phyloP scores from a whole-genome alignment of 2,888 invertebrate genomes.

The Nemoura dubitans region DNA sequence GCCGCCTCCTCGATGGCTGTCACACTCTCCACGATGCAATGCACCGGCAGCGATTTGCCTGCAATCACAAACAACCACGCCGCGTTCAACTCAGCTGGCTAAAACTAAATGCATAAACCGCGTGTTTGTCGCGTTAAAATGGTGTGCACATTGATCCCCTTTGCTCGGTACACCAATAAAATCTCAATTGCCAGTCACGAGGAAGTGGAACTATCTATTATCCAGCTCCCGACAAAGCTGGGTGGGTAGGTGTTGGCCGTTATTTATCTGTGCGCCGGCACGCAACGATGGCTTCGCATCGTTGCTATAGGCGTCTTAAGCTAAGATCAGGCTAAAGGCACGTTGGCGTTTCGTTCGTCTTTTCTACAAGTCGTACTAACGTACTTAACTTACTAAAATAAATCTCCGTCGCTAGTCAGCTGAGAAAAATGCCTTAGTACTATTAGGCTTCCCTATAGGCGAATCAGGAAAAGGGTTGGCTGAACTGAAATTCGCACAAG shows the following conservation, averaged over 20 bases:
- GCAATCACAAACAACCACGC: conserved; percentile 50
- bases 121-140: too few relatives aligned
- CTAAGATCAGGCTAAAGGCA: conserved; percentile 34
- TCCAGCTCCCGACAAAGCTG: neutral
- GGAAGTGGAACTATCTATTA: neutral
- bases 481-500: neutral
- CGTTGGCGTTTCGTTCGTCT: neutral
- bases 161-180: neutral
- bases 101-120: too few relatives aligned
- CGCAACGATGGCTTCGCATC: conserved; percentile 30
- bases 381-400: conserved; percentile 38
- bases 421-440: conserved; percentile 25
- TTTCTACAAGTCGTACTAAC: conserved; percentile 34
- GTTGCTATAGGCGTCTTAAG: conserved; percentile 26
- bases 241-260: conserved; percentile 35
- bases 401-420: conserved; percentile 29
- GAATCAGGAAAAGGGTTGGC: conserved; percentile 21
- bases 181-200: neutral
- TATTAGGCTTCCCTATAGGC: conserved; percentile 31
- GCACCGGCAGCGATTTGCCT: conserved; percentile 90
- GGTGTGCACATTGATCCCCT: neutral
- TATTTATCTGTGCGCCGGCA: conserved; percentile 7
- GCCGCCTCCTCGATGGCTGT: conserved; percentile 70
- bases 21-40: conserved; percentile 93
- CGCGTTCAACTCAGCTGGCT: neutral